Evolutionary conservation across 2,797 vertebrate species (phyloP).

Genomic region (Cryptoblepharus egeriae): DNA sequence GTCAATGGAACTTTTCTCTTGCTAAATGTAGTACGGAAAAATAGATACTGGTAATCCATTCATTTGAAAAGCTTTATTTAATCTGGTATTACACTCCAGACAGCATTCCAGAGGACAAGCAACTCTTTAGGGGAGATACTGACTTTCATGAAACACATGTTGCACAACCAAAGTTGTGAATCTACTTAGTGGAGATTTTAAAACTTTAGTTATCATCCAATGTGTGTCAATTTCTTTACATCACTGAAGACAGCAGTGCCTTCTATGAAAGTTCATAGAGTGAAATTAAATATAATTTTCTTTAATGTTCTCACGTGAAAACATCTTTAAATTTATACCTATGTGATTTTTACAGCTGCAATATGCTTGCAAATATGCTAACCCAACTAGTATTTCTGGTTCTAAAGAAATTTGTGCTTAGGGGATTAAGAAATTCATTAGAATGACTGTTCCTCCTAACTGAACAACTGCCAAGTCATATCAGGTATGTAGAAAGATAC

Average conservation of each 20-base stretch:
- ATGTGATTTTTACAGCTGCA: neutral
- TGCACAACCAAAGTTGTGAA: neutral
- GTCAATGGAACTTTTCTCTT: neutral
- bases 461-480: constrained; percentile 40
- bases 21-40: neutral
- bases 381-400: constrained; percentile 8
- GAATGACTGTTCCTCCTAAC: constrained; percentile 28
- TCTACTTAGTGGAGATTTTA: neutral
- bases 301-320: neutral
- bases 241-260: neutral
- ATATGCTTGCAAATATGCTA: neutral
- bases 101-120: neutral
- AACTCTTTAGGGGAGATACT: neutral
- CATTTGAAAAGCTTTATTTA: constrained; percentile 11
- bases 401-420: constrained; percentile 22
- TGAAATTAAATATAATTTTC: constrained; percentile 1
- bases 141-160: constrained; percentile 4
- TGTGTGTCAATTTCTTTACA: neutral
- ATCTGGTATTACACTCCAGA: neutral
- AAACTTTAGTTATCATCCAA: neutral
- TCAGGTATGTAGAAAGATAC: neutral
- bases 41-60: neutral
- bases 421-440: constrained; percentile 40
- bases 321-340: constrained; percentile 1
- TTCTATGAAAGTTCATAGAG: neutral